Evolutionary conservation across 2,113 vertebrate genomes (phyloP), one percentile per base, ranked within the genome.

Genomic region (Otocyon megalotis): DNA sequence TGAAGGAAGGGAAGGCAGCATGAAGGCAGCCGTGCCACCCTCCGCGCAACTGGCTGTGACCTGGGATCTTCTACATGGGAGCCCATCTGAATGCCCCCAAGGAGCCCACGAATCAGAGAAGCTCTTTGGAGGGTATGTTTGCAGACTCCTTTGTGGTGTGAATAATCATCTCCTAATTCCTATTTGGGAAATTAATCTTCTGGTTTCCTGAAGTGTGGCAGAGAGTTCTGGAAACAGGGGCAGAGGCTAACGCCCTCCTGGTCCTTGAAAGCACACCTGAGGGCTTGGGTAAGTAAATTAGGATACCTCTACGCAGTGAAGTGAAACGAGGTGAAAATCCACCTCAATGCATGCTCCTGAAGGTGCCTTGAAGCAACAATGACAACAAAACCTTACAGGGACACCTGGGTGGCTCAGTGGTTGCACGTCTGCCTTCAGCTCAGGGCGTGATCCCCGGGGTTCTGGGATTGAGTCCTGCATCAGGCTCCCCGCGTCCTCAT

Each of bases 1-100:
- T 0, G 65, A 15, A 9, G 28, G 53, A 58, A 50, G 24, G n/a
- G 26, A 2, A 2, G 0, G 8, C 12, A 24, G 15, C 0, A 0
- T 5, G 22, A 28, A 67, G 58, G 32, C 50, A 56, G 53, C 0
- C 0, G 17, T 0, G 13, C 2, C 53, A 10, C 3, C 35, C 14
- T n/a, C 30, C 43, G 1, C 2, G 32, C 62, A 8, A 3, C 8
- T 3, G 10, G 19, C 4, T 0, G 26, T 0, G 37, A 54, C 7
- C 0, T 19, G 60, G 74, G 28, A 5, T 17, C 14, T 43, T 13
- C 14, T 3, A 15, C 0, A 0, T 0, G 8, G 3, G 13, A 24
- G 16, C 15, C 1, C 9, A 24, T 58, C 30, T 16, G 1, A 2
- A 30, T 2, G 30, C 72, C 53, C 67, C 19, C 2, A 11, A 65